A percentile compares a stretch with the other conserved stretches of the same genome.
Conservation (phyloP, 2,113 vertebrate genomes). For the Pachypanchax playfairii region DNA sequence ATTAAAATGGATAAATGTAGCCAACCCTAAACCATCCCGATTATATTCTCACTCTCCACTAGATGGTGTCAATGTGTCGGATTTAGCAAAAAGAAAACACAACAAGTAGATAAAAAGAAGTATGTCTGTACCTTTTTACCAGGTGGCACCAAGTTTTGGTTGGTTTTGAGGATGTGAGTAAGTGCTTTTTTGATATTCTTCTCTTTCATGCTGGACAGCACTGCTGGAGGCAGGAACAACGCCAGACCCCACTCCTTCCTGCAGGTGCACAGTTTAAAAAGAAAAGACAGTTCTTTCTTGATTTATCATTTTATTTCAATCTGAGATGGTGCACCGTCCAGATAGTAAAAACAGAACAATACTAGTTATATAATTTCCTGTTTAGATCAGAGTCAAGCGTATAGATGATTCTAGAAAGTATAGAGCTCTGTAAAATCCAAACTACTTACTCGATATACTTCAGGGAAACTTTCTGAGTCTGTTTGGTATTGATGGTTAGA, state of each 20-base stretch:
- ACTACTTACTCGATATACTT: conserved; percentile 97
- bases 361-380: no score
- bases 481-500: conserved; percentile 93
- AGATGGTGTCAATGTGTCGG: conserved; percentile 49
- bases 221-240: conserved; percentile 95
- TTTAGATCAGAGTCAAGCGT: no score
- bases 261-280: conserved; percentile 40
- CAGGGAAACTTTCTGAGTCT: conserved; percentile 96
- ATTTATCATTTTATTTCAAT: no score
- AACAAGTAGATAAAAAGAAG: background rate
- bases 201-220: conserved; percentile 99
- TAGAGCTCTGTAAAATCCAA: conserved; percentile 23
- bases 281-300: conserved; percentile 34
- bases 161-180: conserved; percentile 97
- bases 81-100: background rate
- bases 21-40: background rate
- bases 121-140: conserved; percentile 90
- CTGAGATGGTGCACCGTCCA: no score
- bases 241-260: conserved; percentile 99
- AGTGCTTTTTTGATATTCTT: conserved; percentile 99
- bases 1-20: background rate
- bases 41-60: conserved; percentile 31
- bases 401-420: background rate
- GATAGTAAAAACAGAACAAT: background rate
- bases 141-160: conserved; percentile 97